phyloP scores from a whole-genome alignment of 2,888 invertebrate genomes.

The Cheilosia vulpina region DNA sequence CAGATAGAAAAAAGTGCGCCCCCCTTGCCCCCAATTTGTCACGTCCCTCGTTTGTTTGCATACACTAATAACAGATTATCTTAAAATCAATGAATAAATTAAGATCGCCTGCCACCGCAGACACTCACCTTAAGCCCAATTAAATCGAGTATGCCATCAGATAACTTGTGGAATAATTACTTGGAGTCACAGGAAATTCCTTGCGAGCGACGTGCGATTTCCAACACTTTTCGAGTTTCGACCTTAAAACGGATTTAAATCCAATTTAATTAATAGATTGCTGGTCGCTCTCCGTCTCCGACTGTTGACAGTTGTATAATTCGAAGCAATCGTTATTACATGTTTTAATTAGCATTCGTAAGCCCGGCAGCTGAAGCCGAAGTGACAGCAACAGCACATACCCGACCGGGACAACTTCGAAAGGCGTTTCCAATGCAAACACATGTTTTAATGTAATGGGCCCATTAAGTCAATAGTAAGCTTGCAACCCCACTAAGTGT shows the following conservation, averaged over 20 bases:
- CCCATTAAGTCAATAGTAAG: slow-evolving; percentile 44
- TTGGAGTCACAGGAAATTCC: slow-evolving; percentile 33
- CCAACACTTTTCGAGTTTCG: slow-evolving; percentile 17
- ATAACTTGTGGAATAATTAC: slow-evolving; percentile 23
- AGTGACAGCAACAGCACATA: background rate
- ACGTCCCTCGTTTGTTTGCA: slow-evolving; percentile 29
- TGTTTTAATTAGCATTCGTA: slow-evolving; percentile 55
- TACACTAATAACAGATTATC: slow-evolving; percentile 31
- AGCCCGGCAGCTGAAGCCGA: background rate
- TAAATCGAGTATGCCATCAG: slow-evolving; percentile 39
- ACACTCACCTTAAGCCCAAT: slow-evolving; percentile 18
- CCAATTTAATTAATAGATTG: slow-evolving; percentile 42
- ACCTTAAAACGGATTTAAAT: slow-evolving; percentile 61
- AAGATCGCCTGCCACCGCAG: background rate
- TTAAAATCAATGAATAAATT: slow-evolving; percentile 51
- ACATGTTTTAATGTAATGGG: slow-evolving; percentile 41
- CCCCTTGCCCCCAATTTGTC: slow-evolving; percentile 26
- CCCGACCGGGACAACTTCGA: slow-evolving; percentile 9
- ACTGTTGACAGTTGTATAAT: slow-evolving; percentile 56
- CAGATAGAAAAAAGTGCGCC: background rate
- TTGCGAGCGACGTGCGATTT: slow-evolving; percentile 6
- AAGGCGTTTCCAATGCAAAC: slow-evolving; percentile 33
- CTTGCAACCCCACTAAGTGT: background rate
- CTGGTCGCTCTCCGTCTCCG: background rate
- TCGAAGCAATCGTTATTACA: slow-evolving; percentile 39